Base-by-base conservation (phyloP, 53 echinoderm and acorn worm species). In the Echinarachnius parma region DNA sequence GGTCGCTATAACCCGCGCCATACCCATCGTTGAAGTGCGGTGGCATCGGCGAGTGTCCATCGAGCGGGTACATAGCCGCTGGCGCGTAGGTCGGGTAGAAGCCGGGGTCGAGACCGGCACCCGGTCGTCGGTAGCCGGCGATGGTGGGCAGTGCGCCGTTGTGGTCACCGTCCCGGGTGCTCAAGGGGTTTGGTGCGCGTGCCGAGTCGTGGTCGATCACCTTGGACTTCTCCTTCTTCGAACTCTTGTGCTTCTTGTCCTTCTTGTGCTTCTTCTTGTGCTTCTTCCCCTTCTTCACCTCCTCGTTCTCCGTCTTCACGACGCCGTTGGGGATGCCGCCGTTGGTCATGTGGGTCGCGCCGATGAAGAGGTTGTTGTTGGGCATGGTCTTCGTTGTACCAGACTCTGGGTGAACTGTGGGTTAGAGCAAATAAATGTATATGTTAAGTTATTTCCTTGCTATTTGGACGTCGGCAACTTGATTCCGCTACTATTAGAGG, bases 151-250 rank as follows among this genome's bases (percentile, higher is more conserved):
- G 21, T 16, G 42, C 74, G 9, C 56, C 74, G n/a, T n/a, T n/a
- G 55, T 57, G 55, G 23, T 72, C 74, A n/a, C 74, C 74, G 37
- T 72, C 74, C 23, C 74, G 74, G 14, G 74, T 72, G 57, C 74
- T 72, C 10, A 72, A 37, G 1, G 74, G 74, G 24, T 72, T 72
- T 2, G 74, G 74, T 0, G 68, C 60, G 31, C 49, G 49, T 3
- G 71, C 50, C 1, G 81, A 49, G 34, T 87, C 92, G 59, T 87
- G 82, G 23, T 87, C 87, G 9, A 87, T 32, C 45, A 87, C 84
- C 78, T 78, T 92, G 16, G 81, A 72, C 28, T 87, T 87, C 50
- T 66, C 64, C 61, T 78, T 64, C 46, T 35, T 48, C 75, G 52
- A 63, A 13, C 50, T 77, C 14, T 31, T 52, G 31, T 75, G 47